Evolutionary conservation across 2,888 invertebrate species (phyloP), one percentile per base, ranked within the genome.

Genomic region (Cephus pygmeus): DNA sequence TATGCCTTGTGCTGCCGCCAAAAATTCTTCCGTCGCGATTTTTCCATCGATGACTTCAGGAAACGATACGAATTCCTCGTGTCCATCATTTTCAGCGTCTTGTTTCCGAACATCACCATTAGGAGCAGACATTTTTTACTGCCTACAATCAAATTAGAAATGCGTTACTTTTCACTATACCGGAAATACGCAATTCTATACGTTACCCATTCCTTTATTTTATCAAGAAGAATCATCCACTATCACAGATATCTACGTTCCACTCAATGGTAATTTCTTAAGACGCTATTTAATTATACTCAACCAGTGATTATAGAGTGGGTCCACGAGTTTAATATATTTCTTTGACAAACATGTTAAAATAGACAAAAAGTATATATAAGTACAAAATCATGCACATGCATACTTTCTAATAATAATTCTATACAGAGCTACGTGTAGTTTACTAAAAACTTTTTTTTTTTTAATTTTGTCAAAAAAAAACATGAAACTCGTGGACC

Each of bases 1-100:
- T 85, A 95, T 92, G 88, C 93, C 93, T 83, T 92, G 92, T 69
- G 95, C 92, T 74, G 95, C 95, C 81, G 92, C 92, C 79, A 96
- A 90, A 92, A 95, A 96, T 81, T 92, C 87, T 80, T 90, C 91
- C 23, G 95, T 93, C 85, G 94, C 93, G 84, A 96, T 93, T 91
- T 93, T 93, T 73, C 93, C 93, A 84, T 93, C 89, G 71, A 92
- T 87, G 80, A 94, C 88, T 40, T 92, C 88, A 35, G 94, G 94
- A 91, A 95, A 96, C 75, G 77, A 78, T 31, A 81, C n/a, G 30
- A 56, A 76, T 36, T 76, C 71, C 34, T 33, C 12, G 1, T 34
- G 31, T 76, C 86, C 87, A 78, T 84, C 85, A 33, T 79, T 82
- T 76, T 81, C 81, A 34, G 69, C 75, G 11, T 76, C 77, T 34